Percentiles rank a stretch among this genome's conserved stretches.
These are phyloP conservation scores for Heliconius hortense DNA, from an alignment of 2,888 invertebrate genomes.

Conservation along the genomic window DNA sequence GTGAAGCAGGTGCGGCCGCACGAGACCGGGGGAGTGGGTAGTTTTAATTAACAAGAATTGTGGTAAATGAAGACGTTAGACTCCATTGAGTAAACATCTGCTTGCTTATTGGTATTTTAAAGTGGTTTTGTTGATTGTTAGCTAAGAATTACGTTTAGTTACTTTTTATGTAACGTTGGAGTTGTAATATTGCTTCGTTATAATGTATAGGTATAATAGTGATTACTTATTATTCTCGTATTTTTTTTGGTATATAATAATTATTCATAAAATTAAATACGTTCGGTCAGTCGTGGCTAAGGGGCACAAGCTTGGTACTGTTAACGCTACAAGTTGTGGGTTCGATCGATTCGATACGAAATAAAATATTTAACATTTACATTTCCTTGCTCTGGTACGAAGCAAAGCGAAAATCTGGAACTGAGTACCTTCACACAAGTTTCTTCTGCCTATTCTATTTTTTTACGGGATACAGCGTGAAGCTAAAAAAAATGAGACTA, in stretches of 20 bases:
- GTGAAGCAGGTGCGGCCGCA: constrained; percentile 13
- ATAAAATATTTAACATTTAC: no score
- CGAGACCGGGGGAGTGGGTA: neutral
- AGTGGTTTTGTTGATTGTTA: neutral
- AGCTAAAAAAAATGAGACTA: no score
- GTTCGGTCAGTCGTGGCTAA: no score
- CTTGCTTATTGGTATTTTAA: neutral
- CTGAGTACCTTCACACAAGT: no score
- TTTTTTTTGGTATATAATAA: neutral
- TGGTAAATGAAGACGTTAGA: constrained; percentile 8
- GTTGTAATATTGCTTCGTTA: neutral
- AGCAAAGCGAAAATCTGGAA: no score
- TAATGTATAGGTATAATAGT: neutral
- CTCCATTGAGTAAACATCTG: constrained; percentile 12
- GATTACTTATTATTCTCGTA: neutral
- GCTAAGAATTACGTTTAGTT: neutral
- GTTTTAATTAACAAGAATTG: neutral
- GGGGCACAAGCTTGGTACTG: no score
- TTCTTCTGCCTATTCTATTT: no score
- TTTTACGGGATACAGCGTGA: no score
- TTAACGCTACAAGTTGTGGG: no score
- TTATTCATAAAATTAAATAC: neutral
- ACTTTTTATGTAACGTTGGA: neutral
- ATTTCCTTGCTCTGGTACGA: no score
- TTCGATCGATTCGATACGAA: no score